Evolutionary conservation across 2,113 vertebrate genomes (phyloP).

Genomic region (Phoxinus phoxinus): DNA sequence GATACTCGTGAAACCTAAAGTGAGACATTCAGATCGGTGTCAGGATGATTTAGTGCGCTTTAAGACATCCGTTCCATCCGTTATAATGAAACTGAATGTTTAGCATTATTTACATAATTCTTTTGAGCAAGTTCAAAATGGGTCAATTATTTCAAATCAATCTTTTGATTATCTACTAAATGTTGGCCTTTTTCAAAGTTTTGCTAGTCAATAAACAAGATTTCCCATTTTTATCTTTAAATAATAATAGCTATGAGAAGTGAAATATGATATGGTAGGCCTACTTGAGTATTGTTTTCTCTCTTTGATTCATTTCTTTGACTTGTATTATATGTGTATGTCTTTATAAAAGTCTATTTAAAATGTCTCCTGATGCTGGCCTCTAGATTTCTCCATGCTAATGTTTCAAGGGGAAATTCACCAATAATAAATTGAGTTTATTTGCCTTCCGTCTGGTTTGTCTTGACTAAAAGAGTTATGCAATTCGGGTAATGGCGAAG

Average conservation of each 20-base stretch:
- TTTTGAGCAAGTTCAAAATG: not conserved
- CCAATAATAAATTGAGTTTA: not conserved
- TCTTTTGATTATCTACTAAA: not conserved
- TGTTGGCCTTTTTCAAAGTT: not conserved
- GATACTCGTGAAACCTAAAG: constrained; percentile 1
- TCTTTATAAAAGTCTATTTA: not conserved
- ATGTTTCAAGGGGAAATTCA: not conserved
- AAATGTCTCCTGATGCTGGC: not conserved
- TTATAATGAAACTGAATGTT: not conserved
- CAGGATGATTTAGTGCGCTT: constrained; percentile 9
- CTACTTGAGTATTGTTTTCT: not conserved
- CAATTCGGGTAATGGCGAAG: not conserved
- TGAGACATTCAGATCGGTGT: not conserved
- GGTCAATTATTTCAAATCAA: not conserved
- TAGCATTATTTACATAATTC: constrained; percentile 8
- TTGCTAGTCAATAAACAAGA: not conserved
- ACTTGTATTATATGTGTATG: not conserved
- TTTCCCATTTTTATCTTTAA: not conserved
- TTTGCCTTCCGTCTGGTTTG: not conserved
- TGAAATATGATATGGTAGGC: not conserved
- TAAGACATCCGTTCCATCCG: not conserved
- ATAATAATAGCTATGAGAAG: not conserved
- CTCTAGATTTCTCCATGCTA: not conserved
- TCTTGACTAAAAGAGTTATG: not conserved
- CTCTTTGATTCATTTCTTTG: not conserved